Conservation (phyloP, 2,888 invertebrate genomes). For the Apomyelois bistriatella region DNA sequence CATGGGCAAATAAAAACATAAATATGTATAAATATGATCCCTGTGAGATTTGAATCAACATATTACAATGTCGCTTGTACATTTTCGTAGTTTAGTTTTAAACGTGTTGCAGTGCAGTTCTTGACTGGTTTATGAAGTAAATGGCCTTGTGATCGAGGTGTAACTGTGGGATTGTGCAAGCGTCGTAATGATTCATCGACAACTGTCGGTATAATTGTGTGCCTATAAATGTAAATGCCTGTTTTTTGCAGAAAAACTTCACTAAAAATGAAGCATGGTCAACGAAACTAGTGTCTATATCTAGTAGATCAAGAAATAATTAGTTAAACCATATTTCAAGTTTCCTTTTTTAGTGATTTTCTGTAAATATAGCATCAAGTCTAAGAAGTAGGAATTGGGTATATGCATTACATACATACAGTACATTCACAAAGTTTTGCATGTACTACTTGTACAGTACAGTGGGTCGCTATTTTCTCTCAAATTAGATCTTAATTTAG, state of each 20-base stretch:
- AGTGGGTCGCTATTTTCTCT: slow-evolving; percentile 59
- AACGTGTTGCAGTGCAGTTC: not conserved
- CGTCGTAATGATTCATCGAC: slow-evolving; percentile 32
- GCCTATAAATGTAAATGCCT: no score
- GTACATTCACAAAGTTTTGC: slow-evolving; percentile 35
- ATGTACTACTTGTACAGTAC: slow-evolving; percentile 33
- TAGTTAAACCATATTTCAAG: no score
- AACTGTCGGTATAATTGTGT: slow-evolving; percentile 28
- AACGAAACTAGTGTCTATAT: no score
- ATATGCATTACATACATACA: not conserved
- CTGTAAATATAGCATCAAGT: no score
- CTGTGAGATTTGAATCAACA: slow-evolving; percentile 4
- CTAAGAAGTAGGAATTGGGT: no score
- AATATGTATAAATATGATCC: not conserved
- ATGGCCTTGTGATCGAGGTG: slow-evolving; percentile 13
- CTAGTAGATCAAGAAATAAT: no score
- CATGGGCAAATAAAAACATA: not conserved
- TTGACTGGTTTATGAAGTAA: slow-evolving; percentile 1
- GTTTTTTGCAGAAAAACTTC: not conserved
- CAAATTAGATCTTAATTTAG: slow-evolving; percentile 49
- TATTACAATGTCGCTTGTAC: not conserved
- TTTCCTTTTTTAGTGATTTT: no score
- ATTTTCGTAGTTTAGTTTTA: not conserved
- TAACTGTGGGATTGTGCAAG: slow-evolving; percentile 10
- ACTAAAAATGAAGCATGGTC: not conserved